These are phyloP conservation scores for Cryptophagus acutangulus DNA, from an alignment of 2,888 invertebrate genomes.

Conservation along the genomic window DNA sequence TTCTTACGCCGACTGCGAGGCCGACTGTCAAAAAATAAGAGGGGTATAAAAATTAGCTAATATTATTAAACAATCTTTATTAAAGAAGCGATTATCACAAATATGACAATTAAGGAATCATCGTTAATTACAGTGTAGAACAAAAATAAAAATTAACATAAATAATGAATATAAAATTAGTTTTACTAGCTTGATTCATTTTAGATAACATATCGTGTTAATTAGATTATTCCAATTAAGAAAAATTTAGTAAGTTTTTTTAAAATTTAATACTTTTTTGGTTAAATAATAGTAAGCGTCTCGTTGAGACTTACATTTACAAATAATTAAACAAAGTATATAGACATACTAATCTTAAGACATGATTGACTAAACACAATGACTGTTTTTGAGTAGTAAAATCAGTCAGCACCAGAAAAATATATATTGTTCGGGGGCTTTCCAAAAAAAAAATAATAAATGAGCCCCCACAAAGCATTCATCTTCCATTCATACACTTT, in stretches of 20 bases:
- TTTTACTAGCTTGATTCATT: too few species aligned
- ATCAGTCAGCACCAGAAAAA: slow-evolving; percentile 48
- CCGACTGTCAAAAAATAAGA: too few species aligned
- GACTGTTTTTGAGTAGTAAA: slow-evolving; percentile 42
- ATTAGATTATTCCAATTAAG: not conserved
- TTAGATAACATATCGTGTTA: too few species aligned
- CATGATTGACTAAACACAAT: slow-evolving; percentile 45
- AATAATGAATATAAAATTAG: slow-evolving; percentile 27
- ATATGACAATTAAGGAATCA: slow-evolving; percentile 49
- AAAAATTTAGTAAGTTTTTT: not conserved
- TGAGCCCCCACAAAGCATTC: slow-evolving; percentile 33
- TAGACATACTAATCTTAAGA: slow-evolving; percentile 33
- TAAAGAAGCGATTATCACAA: slow-evolving; percentile 52
- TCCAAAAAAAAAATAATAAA: too few species aligned
- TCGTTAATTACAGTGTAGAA: slow-evolving; percentile 39
- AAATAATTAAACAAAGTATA: slow-evolving; percentile 22
- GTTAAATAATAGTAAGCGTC: slow-evolving; percentile 28
- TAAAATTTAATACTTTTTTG: slow-evolving; percentile 26
- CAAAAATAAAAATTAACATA: slow-evolving; percentile 34
- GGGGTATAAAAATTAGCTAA: not conserved
- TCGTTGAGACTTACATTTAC: slow-evolving; percentile 39
- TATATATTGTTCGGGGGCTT: slow-evolving; percentile 26
- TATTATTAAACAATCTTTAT: slow-evolving; percentile 48
- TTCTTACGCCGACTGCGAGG: too few species aligned
- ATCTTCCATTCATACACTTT: slow-evolving; percentile 46